Base-by-base conservation (phyloP, 2,113 vertebrate genomes). In the Stercorarius parasiticus region DNA sequence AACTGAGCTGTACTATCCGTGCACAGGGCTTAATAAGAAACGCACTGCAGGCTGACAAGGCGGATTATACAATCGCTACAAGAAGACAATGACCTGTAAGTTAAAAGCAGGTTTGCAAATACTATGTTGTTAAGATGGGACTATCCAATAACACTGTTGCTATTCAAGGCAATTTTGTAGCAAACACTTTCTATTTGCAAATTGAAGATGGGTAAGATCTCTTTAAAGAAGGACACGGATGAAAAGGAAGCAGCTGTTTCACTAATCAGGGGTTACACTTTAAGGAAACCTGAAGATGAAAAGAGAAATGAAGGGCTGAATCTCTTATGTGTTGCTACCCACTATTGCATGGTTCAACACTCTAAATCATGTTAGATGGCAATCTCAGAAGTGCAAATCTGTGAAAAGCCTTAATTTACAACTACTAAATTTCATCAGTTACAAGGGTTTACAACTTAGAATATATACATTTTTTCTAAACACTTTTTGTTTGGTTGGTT, bases 381-480 rank as follows among this genome's bases (percentile, higher is more conserved):
- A 81, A 81, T 74, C 80, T 40, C 17, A 70, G 71, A 93, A 88
- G 67, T 90, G 80, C 8, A 95, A 94, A 96, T 52, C 38, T 88
- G 66, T 77, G 77, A 88, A 86, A 88, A 70, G 10, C 16, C 27
- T 93, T 73, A 55, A 94, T 91, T 96, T 79, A 53, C 64, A 94
- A 10, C 50, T 77, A 77, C 34, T 81, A 42, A 55, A 78, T 88
- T 86, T 84, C 59, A 84, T 11, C 20, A 38, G 17, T 55, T 91
- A 59, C 45, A 93, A 23, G 50, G 22, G 22, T 66, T 90, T 29
- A 15, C 83, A 86, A 55, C 13, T n/a, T 56, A 40, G 27, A 58
- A 18, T 36, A 72, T 14, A 47, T 29, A 32, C 0, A 5, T 19
- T 64, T 58, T 69, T 40, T 29, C 58, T 71, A 83, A 66, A 70